phyloP scores from a whole-genome alignment of 2,888 invertebrate genomes.

The Sthenelais limicola region DNA sequence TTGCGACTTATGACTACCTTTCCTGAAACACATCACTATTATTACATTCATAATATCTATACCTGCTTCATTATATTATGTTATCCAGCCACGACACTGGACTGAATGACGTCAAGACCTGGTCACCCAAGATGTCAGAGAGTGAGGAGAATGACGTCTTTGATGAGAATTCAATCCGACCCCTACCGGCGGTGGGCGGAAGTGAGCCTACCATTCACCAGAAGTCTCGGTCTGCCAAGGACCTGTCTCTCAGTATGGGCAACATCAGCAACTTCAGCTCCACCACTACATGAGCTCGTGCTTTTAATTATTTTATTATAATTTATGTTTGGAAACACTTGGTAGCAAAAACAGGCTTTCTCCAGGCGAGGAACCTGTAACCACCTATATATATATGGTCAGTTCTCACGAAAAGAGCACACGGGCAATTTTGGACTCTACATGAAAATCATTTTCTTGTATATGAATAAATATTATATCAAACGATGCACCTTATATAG shows the following conservation, averaged over 20 bases:
- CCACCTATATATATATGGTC: too few relatives aligned
- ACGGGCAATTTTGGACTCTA: too few relatives aligned
- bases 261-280: conserved; percentile 33
- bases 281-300: conserved; percentile 21
- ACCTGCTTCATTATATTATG: not conserved
- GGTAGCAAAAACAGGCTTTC: too few relatives aligned
- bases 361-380: too few relatives aligned
- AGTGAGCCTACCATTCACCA: conserved; percentile 4
- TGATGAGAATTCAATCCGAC: not conserved
- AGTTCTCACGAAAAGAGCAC: too few relatives aligned
- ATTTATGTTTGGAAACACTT: too few relatives aligned
- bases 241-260: not conserved
- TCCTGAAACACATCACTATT: too few relatives aligned
- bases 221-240: not conserved
- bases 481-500: too few relatives aligned
- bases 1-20: too few relatives aligned
- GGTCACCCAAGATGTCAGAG: not conserved
- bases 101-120: not conserved
- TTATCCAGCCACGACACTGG: not conserved
- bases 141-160: not conserved
- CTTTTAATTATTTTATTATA: too few relatives aligned
- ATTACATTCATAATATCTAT: not conserved
- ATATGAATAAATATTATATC: too few relatives aligned
- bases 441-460: too few relatives aligned
- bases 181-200: conserved; percentile 15